A percentile compares a stretch with the other conserved stretches of the same genome.
phyloP scores from a whole-genome alignment of 2,797 vertebrate genomes.

The Steatocranus sp. region DNA sequence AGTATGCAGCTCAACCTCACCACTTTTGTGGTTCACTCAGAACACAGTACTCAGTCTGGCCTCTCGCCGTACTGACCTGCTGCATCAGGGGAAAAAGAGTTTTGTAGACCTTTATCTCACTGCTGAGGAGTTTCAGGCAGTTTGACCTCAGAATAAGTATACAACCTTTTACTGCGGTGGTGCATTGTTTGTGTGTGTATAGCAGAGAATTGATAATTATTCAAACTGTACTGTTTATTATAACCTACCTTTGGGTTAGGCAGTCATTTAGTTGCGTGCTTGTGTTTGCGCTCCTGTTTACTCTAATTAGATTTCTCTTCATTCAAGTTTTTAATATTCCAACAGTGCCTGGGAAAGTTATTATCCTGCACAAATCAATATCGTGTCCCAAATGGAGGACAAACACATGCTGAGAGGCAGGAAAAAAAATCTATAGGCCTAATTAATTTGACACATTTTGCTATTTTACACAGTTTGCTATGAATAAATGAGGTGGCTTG shows the following conservation, averaged over 20 bases:
- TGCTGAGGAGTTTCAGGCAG: neutral
- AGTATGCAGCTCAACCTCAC: constrained; percentile 15
- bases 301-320: constrained; percentile 38
- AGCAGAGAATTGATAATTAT: neutral
- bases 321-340: constrained; percentile 37
- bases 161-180: neutral
- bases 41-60: neutral
- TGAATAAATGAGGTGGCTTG: constrained; percentile 49
- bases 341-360: constrained; percentile 23
- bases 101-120: neutral
- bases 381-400: constrained; percentile 38
- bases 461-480: constrained; percentile 46
- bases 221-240: neutral
- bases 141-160: neutral
- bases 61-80: constrained; percentile 12
- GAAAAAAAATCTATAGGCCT: constrained; percentile 38
- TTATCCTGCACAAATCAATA: constrained; percentile 47
- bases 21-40: neutral
- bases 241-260: neutral
- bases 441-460: constrained; percentile 55
- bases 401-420: constrained; percentile 24
- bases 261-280: constrained; percentile 20
- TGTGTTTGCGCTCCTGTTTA: constrained; percentile 19
- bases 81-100: neutral
- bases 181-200: neutral